These are phyloP conservation scores for Flexamia atlantica DNA, from an alignment of 2,888 invertebrate genomes.

Conservation along the genomic window DNA sequence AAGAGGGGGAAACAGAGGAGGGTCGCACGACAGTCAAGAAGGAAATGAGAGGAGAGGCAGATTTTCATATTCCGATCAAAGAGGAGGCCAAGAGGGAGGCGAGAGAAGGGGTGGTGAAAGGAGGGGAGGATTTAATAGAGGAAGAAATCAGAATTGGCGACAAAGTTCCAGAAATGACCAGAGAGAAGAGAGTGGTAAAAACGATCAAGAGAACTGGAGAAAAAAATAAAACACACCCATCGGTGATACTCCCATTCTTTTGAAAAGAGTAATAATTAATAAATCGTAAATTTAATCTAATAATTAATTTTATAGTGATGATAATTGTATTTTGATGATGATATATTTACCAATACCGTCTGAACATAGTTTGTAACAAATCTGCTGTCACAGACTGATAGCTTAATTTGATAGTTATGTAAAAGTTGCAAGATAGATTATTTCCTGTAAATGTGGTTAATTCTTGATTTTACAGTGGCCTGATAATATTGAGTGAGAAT, in stretches of 20 bases:
- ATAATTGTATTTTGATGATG: too few relatives aligned
- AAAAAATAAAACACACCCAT: constrained; percentile 11
- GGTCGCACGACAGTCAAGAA: not conserved
- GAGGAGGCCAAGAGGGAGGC: not conserved
- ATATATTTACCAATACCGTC: too few relatives aligned
- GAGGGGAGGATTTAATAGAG: not conserved
- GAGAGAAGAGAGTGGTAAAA: not conserved
- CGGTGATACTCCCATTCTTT: too few relatives aligned
- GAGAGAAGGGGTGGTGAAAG: not conserved
- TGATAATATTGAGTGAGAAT: too few relatives aligned
- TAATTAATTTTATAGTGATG: too few relatives aligned
- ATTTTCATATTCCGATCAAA: not conserved
- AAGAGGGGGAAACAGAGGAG: not conserved
- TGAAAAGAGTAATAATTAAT: too few relatives aligned
- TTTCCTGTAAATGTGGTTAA: constrained; percentile 83
- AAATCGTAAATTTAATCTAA: too few relatives aligned
- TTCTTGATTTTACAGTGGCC: too few relatives aligned
- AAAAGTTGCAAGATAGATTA: too few relatives aligned
- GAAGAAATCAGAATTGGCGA: not conserved
- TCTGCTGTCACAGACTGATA: too few relatives aligned
- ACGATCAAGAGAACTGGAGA: constrained; percentile 22
- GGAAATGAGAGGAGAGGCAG: constrained; percentile 2
- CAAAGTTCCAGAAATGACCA: not conserved
- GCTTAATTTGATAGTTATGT: too few relatives aligned
- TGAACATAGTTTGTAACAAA: too few relatives aligned